phyloP scores from a whole-genome alignment of 2,113 vertebrate species.

The Hemibagrus wyckioides region DNA sequence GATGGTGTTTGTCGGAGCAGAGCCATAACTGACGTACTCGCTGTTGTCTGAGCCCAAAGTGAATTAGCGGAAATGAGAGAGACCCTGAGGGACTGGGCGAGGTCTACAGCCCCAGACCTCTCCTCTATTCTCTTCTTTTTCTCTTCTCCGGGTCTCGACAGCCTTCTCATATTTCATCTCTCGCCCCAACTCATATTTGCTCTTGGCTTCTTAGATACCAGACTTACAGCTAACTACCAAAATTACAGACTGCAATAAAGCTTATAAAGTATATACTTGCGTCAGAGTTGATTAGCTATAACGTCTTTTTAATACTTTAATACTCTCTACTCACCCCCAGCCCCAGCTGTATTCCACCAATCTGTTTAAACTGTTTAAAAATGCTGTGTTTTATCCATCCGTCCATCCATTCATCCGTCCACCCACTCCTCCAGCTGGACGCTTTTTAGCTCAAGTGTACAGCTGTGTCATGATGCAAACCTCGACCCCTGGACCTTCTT shows the following conservation, averaged over 20 bases:
- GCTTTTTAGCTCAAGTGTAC: background rate
- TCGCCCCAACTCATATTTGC: background rate
- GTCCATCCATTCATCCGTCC: background rate
- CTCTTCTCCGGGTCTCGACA: background rate
- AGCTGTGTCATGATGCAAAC: constrained; percentile 30
- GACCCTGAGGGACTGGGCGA: constrained; percentile 46
- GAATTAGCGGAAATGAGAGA: constrained; percentile 37
- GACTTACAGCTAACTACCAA: too few species aligned
- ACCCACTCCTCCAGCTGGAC: constrained; percentile 25
- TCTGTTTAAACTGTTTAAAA: constrained; percentile 22
- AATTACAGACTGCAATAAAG: too few species aligned
- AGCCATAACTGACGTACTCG: constrained; percentile 13
- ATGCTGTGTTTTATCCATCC: background rate
- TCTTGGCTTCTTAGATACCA: background rate
- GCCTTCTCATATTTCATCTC: background rate
- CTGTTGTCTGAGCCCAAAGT: constrained; percentile 22
- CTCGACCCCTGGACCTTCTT: background rate
- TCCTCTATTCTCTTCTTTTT: background rate
- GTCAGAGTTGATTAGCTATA: background rate
- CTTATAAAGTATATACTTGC: background rate
- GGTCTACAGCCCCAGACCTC: constrained; percentile 27
- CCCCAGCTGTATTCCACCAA: constrained; percentile 16
- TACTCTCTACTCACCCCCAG: background rate
- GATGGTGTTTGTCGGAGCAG: constrained; percentile 28
- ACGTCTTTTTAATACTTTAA: background rate